Conservation (phyloP, 2,113 vertebrate species). For the Boulengeromyrus knoepffleri region DNA sequence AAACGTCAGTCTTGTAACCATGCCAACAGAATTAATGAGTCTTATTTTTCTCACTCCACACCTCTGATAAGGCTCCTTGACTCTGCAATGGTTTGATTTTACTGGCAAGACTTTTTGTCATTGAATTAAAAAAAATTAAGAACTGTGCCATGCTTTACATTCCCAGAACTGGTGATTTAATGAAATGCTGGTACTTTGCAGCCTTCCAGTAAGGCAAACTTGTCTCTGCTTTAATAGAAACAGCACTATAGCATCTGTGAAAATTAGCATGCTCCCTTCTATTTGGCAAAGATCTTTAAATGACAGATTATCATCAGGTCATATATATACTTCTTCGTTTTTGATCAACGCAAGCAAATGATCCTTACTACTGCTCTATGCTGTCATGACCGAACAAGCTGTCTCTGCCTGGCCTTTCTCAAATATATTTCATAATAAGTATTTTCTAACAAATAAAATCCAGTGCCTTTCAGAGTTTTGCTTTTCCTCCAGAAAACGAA, state of each 20-base stretch:
- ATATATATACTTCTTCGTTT: background rate
- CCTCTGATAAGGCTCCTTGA: background rate
- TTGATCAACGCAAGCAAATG: background rate
- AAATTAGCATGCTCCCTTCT: background rate
- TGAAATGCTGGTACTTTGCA: background rate
- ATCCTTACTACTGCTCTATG: background rate
- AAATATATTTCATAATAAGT: background rate
- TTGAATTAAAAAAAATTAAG: background rate
- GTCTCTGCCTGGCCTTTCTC: background rate
- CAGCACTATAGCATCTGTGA: background rate
- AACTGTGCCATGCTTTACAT: background rate
- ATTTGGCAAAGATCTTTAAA: background rate
- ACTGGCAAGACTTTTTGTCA: background rate
- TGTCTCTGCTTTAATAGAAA: slow-evolving; percentile 11
- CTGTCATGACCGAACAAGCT: background rate
- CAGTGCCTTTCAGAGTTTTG: background rate
- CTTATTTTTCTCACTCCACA: slow-evolving; percentile 2
- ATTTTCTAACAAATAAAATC: background rate
- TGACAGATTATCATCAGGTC: slow-evolving; percentile 3
- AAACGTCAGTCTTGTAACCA: slow-evolving; percentile 3
- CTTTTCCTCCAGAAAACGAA: background rate
- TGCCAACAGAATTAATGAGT: slow-evolving; percentile 13
- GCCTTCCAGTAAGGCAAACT: background rate
- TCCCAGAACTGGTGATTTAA: background rate
- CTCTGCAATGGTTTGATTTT: background rate